phyloP scores from a whole-genome alignment of 2,888 invertebrate genomes.

The Glaucopsyche alexis region DNA sequence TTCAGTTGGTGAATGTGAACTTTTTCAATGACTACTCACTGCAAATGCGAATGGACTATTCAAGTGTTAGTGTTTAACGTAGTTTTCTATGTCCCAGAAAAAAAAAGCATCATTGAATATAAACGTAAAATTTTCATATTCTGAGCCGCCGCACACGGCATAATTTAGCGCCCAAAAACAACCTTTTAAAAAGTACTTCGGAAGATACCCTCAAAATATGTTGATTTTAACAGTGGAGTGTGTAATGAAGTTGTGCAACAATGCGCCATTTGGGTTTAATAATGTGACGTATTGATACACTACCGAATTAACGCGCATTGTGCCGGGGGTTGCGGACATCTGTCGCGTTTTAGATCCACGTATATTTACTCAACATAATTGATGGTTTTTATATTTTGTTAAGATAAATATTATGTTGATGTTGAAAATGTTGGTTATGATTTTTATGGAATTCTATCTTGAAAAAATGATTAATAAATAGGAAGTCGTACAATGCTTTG shows the following conservation, averaged over 20 bases:
- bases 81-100: too few species aligned
- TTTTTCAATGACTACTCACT: too few species aligned
- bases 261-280: conserved; percentile 59
- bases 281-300: conserved; percentile 62
- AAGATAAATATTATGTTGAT: neutral
- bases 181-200: conserved; percentile 1
- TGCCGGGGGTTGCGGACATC: conserved; percentile 61
- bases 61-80: too few species aligned
- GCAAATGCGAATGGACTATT: too few species aligned
- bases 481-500: too few species aligned
- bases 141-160: neutral
- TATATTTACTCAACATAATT: conserved; percentile 34
- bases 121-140: too few species aligned
- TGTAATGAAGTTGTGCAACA: conserved; percentile 57
- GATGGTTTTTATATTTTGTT: conserved; percentile 16
- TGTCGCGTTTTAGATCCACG: conserved; percentile 56
- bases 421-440: neutral
- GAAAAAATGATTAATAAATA: too few species aligned
- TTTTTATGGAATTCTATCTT: neutral
- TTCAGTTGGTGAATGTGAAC: too few species aligned
- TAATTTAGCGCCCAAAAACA: neutral
- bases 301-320: conserved; percentile 69
- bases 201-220: conserved; percentile 21
- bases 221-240: conserved; percentile 33
- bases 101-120: too few species aligned